Conservation (phyloP, 2,888 invertebrate species). For the Caenorhabditis drosophilae region DNA sequence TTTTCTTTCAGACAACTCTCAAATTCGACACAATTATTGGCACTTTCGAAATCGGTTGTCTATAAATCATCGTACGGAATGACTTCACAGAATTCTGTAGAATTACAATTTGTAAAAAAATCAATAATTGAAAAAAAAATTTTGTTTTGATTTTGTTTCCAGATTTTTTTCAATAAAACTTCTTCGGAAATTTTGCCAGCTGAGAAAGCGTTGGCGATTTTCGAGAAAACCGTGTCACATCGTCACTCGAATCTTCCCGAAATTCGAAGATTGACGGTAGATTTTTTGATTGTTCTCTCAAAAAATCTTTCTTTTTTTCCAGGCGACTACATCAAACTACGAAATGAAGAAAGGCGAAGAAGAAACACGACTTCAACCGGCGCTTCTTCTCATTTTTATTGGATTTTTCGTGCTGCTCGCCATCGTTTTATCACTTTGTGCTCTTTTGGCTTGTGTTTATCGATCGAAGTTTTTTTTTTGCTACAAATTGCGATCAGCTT, state of each 20-base stretch:
- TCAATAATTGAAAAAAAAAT: neutral
- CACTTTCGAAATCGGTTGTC: constrained; percentile 12
- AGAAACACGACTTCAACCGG: constrained; percentile 25
- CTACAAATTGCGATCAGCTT: neutral
- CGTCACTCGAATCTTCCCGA: no score
- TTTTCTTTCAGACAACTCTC: constrained; percentile 5
- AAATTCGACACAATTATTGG: constrained; percentile 20
- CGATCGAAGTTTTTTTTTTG: constrained; percentile 1
- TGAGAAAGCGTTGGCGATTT: constrained; percentile 20
- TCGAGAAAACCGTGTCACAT: neutral
- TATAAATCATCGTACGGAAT: constrained; percentile 32
- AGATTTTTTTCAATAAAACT: constrained; percentile 32
- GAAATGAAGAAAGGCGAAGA: no score
- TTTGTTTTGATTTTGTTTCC: neutral
- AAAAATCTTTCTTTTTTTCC: no score
- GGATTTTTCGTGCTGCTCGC: constrained; percentile 17
- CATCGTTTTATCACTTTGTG: constrained; percentile 17
- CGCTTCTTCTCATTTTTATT: constrained; percentile 22
- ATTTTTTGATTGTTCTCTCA: no score
- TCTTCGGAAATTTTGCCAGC: constrained; percentile 27
- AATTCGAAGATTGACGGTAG: neutral
- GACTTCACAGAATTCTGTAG: constrained; percentile 22
- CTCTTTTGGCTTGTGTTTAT: constrained; percentile 24
- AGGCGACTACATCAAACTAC: no score
- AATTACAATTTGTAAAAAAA: constrained; percentile 13